Evolutionary conservation across 2,113 vertebrate species (phyloP), one percentile per base, ranked within the genome.

Genomic region (Larimichthys crocea): DNA sequence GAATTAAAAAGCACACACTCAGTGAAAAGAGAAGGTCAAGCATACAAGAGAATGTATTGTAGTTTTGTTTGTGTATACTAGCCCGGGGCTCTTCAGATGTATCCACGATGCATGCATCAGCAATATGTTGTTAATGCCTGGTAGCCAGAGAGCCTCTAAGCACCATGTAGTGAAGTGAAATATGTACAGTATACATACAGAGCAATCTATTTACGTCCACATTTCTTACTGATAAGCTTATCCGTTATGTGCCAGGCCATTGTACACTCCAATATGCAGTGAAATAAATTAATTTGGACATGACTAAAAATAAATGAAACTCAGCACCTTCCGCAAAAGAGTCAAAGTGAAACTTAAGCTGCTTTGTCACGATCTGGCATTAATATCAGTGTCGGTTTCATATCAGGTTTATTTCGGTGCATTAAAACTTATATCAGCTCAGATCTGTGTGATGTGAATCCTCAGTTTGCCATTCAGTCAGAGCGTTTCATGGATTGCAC

Each of bases 11-110:
- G 16, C 63, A 56, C 24, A 68, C 15, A 53, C 4, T 15, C 0
- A 66, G n/a, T 56, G 29, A 56, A 76, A 79, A 49, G 66, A 69
- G 17, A 80, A 42, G 8, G 40, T 56, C 59, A 68, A 11, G 29
- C 53, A 35, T 29, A 57, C 22, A 35, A 16, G 29, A 59, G 10
- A 10, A n/a, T 1, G 0, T 70, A 56, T 65, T 50, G 4, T 50
- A 19, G 20, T 42, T 49, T 26, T 69, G 11, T 66, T 19, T 62
- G 12, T 49, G 22, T 61, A 22, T 24, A 26, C 26, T 72, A 65
- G 49, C 17, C 10, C 2, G 0, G 14, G 55, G 40, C 40, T 60
- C 76, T 42, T 60, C 14, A 61, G 46, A 48, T 35, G 20, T 59
- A 10, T 40, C 31, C 12, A 31, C 0, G 4, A 15, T 72, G 55